phyloP scores from a whole-genome alignment of 2,888 invertebrate species.

The Lochmaea capreae region DNA sequence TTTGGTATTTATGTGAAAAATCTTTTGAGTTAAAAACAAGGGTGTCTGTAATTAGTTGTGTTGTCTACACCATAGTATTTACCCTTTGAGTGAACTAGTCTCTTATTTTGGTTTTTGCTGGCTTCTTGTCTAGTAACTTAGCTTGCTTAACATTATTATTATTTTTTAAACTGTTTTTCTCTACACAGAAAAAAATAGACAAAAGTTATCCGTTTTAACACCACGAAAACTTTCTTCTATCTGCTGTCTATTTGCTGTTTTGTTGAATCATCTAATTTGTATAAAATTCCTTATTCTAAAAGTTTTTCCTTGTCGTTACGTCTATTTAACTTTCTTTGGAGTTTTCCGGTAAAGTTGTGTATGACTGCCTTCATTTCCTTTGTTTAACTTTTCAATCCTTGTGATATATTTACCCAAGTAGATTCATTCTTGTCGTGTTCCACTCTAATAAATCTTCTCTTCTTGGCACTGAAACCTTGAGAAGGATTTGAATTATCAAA shows the following conservation, averaged over 20 bases:
- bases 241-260: slow-evolving; percentile 3
- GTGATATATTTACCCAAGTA: slow-evolving; percentile 18
- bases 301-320: slow-evolving; percentile 20
- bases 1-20: too few relatives aligned
- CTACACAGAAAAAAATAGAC: background rate
- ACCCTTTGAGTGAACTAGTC: too few relatives aligned
- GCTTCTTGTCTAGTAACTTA: too few relatives aligned
- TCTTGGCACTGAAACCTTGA: slow-evolving; percentile 1
- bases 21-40: too few relatives aligned
- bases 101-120: too few relatives aligned
- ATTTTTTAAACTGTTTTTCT: background rate
- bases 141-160: too few relatives aligned
- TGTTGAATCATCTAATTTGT: slow-evolving; percentile 24
- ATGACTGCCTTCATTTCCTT: slow-evolving; percentile 23
- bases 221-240: slow-evolving; percentile 5
- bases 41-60: too few relatives aligned
- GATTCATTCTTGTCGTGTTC: slow-evolving; percentile 19
- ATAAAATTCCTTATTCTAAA: slow-evolving; percentile 22
- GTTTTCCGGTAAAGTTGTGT: slow-evolving; percentile 16
- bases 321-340: slow-evolving; percentile 22
- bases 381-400: slow-evolving; percentile 27
- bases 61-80: too few relatives aligned
- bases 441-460: slow-evolving; percentile 14
- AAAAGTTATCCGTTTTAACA: background rate
- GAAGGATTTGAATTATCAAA: slow-evolving; percentile 18